These are phyloP conservation scores for Frankliniella intonsa DNA, from an alignment of 2,888 invertebrate species.

Conservation along the genomic window DNA sequence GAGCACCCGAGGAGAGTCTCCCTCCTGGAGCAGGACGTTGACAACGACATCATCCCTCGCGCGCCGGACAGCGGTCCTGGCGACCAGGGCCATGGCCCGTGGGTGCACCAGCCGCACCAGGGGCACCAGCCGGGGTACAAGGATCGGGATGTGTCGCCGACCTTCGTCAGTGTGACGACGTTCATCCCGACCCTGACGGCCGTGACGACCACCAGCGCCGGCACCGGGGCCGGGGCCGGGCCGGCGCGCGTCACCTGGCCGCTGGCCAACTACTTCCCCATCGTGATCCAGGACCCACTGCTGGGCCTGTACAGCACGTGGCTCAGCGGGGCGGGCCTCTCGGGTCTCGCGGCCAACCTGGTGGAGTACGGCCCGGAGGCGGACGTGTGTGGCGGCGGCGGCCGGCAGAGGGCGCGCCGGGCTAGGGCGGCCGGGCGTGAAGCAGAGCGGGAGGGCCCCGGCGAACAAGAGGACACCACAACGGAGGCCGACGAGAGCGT, in stretches of 20 bases:
- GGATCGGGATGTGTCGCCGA: neutral
- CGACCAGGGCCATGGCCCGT: neutral
- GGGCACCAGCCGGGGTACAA: neutral
- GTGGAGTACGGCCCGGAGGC: constrained; percentile 57
- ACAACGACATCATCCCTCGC: neutral
- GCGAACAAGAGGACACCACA: constrained; percentile 32
- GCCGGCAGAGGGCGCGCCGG: neutral
- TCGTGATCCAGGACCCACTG: constrained; percentile 56
- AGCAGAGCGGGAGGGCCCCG: neutral
- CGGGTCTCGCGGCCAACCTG: constrained; percentile 46
- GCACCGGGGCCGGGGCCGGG: neutral
- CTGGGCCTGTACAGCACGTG: constrained; percentile 52
- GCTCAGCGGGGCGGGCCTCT: constrained; percentile 29
- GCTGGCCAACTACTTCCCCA: constrained; percentile 53
- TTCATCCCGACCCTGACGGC: constrained; percentile 7
- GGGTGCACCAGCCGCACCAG: neutral
- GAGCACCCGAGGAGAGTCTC: neutral
- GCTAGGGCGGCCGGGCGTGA: neutral
- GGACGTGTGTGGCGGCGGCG: constrained; percentile 48
- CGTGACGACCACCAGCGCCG: neutral
- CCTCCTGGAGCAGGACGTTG: neutral
- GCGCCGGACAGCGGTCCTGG: neutral
- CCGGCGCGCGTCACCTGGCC: constrained; percentile 46
- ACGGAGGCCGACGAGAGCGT: constrained; percentile 16
- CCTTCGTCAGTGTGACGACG: neutral